phyloP scores from a whole-genome alignment of 2,113 vertebrate species.

The Mesocricetus auratus region DNA sequence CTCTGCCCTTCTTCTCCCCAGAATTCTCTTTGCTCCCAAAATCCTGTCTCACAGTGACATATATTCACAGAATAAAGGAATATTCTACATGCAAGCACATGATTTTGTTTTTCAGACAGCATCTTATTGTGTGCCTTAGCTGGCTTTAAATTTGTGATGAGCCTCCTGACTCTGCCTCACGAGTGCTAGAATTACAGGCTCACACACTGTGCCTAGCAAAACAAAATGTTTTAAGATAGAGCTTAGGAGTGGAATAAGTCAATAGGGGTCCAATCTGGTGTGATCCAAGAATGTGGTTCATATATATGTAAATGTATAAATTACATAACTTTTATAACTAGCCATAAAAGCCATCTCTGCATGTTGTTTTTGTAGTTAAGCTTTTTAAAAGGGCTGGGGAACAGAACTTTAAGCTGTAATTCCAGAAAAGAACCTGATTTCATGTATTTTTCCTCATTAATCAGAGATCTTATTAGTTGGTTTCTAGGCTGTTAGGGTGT shows the following conservation, averaged over 20 bases:
- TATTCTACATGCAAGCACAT: not conserved
- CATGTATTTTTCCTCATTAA: constrained; percentile 22
- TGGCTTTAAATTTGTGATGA: not conserved
- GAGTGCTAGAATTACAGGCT: not conserved
- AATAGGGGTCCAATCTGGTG: constrained; percentile 16
- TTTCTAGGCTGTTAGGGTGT: constrained; percentile 38
- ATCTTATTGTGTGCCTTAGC: not conserved
- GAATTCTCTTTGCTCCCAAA: too few species aligned
- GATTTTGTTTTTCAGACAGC: not conserved
- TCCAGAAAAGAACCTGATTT: constrained; percentile 45
- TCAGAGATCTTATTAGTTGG: not conserved
- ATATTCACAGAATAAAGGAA: too few species aligned
- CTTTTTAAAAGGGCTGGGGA: not conserved
- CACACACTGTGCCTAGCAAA: not conserved
- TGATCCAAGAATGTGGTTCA: constrained; percentile 20
- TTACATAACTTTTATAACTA: not conserved
- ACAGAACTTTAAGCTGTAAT: constrained; percentile 56
- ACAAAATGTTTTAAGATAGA: constrained; percentile 26
- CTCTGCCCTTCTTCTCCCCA: too few species aligned
- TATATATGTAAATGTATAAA: constrained; percentile 9
- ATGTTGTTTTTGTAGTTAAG: constrained; percentile 48
- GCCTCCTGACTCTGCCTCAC: not conserved
- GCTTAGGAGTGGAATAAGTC: constrained; percentile 28
- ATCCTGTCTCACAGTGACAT: too few species aligned
- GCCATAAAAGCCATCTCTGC: not conserved